A percentile compares a stretch with the other conserved stretches of the same genome.
Conservation (phyloP, 2,113 vertebrate genomes). For the Oxyruncus cristatus region DNA sequence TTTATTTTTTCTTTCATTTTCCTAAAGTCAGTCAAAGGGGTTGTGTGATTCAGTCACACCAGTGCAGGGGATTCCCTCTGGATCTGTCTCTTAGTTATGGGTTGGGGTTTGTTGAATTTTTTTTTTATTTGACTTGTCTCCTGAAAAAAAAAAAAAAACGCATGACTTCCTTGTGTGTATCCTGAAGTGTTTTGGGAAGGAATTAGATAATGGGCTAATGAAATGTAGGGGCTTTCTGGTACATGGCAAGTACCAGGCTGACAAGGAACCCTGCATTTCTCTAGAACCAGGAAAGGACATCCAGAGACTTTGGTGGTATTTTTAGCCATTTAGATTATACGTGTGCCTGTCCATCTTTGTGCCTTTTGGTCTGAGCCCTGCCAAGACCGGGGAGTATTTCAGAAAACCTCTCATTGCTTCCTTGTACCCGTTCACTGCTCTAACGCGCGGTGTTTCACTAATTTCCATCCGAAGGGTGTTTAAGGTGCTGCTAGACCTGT, state of each 20-base stretch:
- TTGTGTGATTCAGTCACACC: not conserved
- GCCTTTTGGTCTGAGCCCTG: not conserved
- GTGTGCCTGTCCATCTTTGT: not conserved
- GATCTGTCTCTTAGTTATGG: not conserved
- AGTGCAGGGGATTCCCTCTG: slow-evolving; percentile 15
- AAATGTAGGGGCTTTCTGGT: not conserved
- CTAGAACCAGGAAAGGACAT: not conserved
- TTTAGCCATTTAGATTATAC: not conserved
- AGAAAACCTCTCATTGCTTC: not conserved
- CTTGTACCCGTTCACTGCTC: not conserved
- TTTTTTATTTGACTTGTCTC: not conserved
- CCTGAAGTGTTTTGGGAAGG: slow-evolving; percentile 29
- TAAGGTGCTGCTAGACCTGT: not conserved
- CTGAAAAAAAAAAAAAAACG: not conserved
- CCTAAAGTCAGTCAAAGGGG: not conserved
- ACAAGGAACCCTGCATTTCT: not conserved
- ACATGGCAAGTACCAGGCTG: not conserved
- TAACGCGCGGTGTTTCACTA: not conserved
- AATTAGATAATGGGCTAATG: not conserved
- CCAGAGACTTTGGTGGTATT: not conserved
- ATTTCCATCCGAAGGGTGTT: not conserved
- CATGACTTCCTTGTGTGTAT: not conserved
- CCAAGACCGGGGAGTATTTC: not conserved
- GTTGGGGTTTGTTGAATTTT: not conserved
- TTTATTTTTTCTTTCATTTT: not conserved